A percentile compares a stretch with the other conserved stretches of the same genome.
Conservation (phyloP, 2,888 invertebrate species). For the Rotaria magnacalcarata region DNA sequence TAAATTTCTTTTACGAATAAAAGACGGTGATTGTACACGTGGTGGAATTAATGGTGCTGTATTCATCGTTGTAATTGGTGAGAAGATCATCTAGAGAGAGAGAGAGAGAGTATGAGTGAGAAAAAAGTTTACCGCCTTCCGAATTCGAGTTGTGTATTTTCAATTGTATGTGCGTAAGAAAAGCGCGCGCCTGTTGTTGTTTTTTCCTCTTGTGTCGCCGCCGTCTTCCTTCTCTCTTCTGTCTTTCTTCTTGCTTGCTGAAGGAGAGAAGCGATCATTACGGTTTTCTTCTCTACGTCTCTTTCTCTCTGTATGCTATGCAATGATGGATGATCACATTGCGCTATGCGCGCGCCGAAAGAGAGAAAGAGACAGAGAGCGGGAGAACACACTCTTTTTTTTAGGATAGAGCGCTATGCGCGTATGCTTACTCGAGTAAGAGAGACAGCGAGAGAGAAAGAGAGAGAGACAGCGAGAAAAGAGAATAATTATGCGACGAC, state of each 20-base stretch:
- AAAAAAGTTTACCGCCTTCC: background rate
- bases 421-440: background rate
- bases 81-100: constrained; percentile 4
- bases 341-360: background rate
- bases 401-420: constrained; percentile 11
- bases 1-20: constrained; percentile 37
- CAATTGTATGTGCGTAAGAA: constrained; percentile 3
- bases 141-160: constrained; percentile 5
- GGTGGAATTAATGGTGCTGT: constrained; percentile 7
- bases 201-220: constrained; percentile 13
- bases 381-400: constrained; percentile 21
- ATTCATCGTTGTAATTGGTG: constrained; percentile 2
- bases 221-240: constrained; percentile 34
- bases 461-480: background rate
- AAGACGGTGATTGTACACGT: constrained; percentile 20
- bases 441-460: background rate
- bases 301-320: constrained; percentile 10
- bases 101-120: too few species aligned
- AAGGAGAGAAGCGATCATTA: background rate
- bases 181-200: constrained; percentile 27
- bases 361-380: background rate
- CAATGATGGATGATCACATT: constrained; percentile 38
- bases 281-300: background rate
- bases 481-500: constrained; percentile 29
- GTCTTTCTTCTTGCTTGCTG: background rate